Percentiles rank a stretch among this genome's conserved stretches.
Evolutionary conservation across 2,113 vertebrate genomes (phyloP).

Genomic region (Aspiorhynchus laticeps): DNA sequence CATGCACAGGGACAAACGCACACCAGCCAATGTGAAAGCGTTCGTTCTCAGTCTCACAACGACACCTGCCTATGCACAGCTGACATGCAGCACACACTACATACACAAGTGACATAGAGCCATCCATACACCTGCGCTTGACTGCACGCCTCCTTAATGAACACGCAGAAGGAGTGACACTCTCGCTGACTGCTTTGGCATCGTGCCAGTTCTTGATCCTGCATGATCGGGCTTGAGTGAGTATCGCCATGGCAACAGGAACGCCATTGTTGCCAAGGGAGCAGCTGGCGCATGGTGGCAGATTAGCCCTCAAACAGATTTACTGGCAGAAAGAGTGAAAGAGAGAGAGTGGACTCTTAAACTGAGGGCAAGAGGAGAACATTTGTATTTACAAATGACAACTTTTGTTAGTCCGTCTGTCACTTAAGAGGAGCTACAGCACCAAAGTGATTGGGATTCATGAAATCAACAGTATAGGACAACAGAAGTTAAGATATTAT

Average conservation of each 20-base stretch:
- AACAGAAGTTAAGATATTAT: not conserved
- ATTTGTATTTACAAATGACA: slow-evolving; percentile 44
- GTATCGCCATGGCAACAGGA: slow-evolving; percentile 84
- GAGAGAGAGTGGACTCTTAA: slow-evolving; percentile 38
- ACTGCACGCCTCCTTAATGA: slow-evolving; percentile 49
- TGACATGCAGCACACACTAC: slow-evolving; percentile 23
- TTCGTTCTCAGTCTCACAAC: not conserved
- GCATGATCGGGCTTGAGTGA: slow-evolving; percentile 78
- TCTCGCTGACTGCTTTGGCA: slow-evolving; percentile 70
- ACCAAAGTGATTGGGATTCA: not conserved
- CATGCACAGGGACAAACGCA: not conserved
- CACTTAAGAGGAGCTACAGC: not conserved
- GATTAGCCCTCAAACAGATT: slow-evolving; percentile 81
- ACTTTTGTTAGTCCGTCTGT: not conserved
- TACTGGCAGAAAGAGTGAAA: slow-evolving; percentile 60
- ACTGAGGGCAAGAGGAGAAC: slow-evolving; percentile 34
- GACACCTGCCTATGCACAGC: slow-evolving; percentile 22
- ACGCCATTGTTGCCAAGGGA: slow-evolving; percentile 85
- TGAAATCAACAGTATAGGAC: not conserved
- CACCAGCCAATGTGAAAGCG: not conserved
- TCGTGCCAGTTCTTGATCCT: slow-evolving; percentile 77
- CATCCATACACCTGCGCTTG: slow-evolving; percentile 20
- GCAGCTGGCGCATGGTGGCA: slow-evolving; percentile 92
- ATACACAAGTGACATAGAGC: slow-evolving; percentile 45
- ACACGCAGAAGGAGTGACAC: slow-evolving; percentile 47